Base-by-base conservation (phyloP, 2,113 vertebrate genomes). In the pig (Sus scrofa) region DNA sequence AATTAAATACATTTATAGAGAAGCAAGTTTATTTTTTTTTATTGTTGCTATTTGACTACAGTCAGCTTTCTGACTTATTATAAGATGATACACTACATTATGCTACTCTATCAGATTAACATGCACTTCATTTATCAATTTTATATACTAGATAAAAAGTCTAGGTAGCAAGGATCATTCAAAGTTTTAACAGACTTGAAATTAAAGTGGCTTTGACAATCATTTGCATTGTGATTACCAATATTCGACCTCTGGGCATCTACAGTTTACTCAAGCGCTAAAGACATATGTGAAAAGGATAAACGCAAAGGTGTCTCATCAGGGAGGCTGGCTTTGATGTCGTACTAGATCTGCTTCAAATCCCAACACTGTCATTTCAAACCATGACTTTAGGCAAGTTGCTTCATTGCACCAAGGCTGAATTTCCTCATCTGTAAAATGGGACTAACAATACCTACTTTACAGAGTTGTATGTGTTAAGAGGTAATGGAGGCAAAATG, bases 61-160 rank as follows among this genome's bases (percentile, higher is more conserved):
- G 58, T 60, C 20, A 26, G 20, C 30, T 82, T 95, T 85, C 71
- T 86, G 89, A 12, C 30, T 89, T 63, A 44, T 30, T 95, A 89
- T 82, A 83, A 82, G 44, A 88, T 20, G 37, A 82, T 52, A 20
- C 4, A 50, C 26, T 67, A 1, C 34, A 11, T 82, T 92, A 82
- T 54, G 60, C 10, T 62, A 52, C 34, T 32, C 34, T 6, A 93
- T 78, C 63, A 75, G 19, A 63, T 39, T 86, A 62, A 37, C 19
- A 44, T 22, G 34, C 63, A 68, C 86, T 83, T 78, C 34, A 87
- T 54, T 84, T 75, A 89, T 39, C 56, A 83, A 52, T n/a, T 92
- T 81, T 52, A 78, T 34, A 77, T 7, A 50, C 12, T 86, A 50
- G 32, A 32, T 39, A 60, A 14, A 74, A 91, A 90, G 75, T 79